phyloP scores from a whole-genome alignment of 1,140 invertebrate genomes.

The Cheumatopsyche charites region DNA sequence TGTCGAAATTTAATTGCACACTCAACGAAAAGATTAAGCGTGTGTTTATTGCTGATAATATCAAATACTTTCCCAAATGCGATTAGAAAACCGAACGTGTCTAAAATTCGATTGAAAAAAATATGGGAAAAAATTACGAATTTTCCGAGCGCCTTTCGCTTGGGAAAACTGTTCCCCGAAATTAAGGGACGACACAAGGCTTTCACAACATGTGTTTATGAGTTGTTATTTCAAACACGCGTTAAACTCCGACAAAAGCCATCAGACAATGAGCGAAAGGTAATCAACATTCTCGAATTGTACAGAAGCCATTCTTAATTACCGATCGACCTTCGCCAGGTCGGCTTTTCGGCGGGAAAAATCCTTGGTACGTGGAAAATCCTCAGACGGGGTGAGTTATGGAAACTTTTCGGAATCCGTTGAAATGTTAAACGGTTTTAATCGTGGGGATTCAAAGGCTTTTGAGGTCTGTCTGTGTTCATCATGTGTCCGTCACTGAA shows the following conservation, averaged over 20 bases:
- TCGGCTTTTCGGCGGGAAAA: too few species aligned
- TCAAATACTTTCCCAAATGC: too few species aligned
- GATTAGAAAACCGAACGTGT: too few species aligned
- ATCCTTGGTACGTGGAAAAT: too few species aligned
- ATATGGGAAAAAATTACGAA: too few species aligned
- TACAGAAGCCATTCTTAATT: not conserved
- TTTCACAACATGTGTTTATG: not conserved
- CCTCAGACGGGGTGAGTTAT: too few species aligned
- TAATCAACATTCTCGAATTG: not conserved
- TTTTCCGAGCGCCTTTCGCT: conserved; percentile 12
- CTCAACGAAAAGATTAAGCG: too few species aligned
- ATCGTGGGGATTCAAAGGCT: not conserved
- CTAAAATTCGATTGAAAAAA: too few species aligned
- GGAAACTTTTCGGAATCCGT: too few species aligned
- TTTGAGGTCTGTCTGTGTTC: conserved; percentile 15
- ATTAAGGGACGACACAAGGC: not conserved
- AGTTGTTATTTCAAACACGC: not conserved
- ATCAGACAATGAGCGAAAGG: not conserved
- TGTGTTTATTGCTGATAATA: too few species aligned
- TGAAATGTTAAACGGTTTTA: too few species aligned
- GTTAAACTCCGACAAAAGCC: conserved; percentile 1
- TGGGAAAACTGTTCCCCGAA: conserved; percentile 21
- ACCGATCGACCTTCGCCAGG: not conserved
- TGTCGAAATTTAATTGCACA: too few species aligned
- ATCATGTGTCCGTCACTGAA: conserved; percentile 14